phyloP scores from a whole-genome alignment of 2,888 invertebrate genomes.

The Pachydiplax longipennis region DNA sequence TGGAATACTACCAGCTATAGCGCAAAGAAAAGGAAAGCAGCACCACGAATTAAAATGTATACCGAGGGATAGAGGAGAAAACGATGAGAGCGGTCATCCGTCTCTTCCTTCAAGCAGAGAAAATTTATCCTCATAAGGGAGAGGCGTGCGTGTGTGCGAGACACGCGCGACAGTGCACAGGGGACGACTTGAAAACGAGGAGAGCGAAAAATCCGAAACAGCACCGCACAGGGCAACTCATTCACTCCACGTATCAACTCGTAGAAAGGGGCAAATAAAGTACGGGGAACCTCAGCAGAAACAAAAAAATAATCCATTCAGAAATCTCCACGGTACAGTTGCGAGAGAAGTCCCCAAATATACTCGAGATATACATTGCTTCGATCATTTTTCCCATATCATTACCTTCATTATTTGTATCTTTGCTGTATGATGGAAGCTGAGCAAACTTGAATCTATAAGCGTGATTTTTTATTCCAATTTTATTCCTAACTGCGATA shows the following conservation, averaged over 20 bases:
- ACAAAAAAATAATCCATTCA: neutral
- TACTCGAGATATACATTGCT: neutral
- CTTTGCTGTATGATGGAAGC: no score
- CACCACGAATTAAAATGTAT: neutral
- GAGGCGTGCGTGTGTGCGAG: neutral
- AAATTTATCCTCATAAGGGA: conserved; percentile 12
- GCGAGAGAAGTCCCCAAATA: neutral
- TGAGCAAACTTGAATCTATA: no score
- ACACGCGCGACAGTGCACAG: neutral
- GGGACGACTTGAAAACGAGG: conserved; percentile 2
- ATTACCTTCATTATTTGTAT: neutral
- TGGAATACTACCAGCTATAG: neutral
- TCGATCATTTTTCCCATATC: neutral
- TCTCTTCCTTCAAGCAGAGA: conserved; percentile 14
- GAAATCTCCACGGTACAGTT: neutral
- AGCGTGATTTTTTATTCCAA: no score
- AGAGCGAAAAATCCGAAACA: neutral
- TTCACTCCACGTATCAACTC: no score
- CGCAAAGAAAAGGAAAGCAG: neutral
- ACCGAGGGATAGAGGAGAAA: neutral
- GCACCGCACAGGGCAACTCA: neutral
- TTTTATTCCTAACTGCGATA: no score
- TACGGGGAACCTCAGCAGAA: neutral
- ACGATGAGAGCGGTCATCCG: conserved; percentile 31
- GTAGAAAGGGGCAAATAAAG: neutral